A percentile compares a stretch with the other conserved stretches of the same genome.
Conservation (phyloP, 2,113 vertebrate species). For the Microtus oregoni region DNA sequence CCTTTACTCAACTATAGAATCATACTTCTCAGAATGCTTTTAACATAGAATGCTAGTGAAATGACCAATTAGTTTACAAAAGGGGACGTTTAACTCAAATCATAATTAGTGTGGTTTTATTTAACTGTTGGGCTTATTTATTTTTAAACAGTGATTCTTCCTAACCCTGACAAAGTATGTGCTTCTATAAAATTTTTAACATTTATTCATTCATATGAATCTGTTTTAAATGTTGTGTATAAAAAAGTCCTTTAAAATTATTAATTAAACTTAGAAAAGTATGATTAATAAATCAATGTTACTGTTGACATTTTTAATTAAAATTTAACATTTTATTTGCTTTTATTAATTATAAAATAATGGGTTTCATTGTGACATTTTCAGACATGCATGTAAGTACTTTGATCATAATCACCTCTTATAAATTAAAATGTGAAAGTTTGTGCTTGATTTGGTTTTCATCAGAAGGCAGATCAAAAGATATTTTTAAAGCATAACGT, state of each 20-base stretch:
- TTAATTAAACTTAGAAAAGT: not conserved
- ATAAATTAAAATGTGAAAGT: conserved; percentile 50
- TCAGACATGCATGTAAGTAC: not conserved
- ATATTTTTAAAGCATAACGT: not conserved
- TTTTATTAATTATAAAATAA: conserved; percentile 30
- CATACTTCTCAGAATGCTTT: not conserved
- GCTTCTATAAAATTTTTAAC: not conserved
- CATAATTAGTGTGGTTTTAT: conserved; percentile 17
- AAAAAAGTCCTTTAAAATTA: conserved; percentile 4
- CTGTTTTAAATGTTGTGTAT: not conserved
- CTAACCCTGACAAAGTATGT: not conserved
- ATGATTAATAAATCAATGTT: conserved; percentile 35
- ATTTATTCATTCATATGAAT: not conserved
- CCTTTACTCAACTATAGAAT: not conserved
- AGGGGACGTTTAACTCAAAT: not conserved
- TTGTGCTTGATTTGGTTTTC: not conserved
- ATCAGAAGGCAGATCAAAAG: conserved; percentile 8
- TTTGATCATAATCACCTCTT: not conserved
- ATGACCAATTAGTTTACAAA: not conserved
- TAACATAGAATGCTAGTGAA: not conserved
- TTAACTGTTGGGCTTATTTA: not conserved
- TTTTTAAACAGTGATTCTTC: conserved; percentile 5
- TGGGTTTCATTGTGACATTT: not conserved
- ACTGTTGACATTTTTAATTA: conserved; percentile 31
- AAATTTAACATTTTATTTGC: conserved; percentile 26